Base-by-base conservation (phyloP, 2,797 vertebrate species). In the Steatocranus sp. region DNA sequence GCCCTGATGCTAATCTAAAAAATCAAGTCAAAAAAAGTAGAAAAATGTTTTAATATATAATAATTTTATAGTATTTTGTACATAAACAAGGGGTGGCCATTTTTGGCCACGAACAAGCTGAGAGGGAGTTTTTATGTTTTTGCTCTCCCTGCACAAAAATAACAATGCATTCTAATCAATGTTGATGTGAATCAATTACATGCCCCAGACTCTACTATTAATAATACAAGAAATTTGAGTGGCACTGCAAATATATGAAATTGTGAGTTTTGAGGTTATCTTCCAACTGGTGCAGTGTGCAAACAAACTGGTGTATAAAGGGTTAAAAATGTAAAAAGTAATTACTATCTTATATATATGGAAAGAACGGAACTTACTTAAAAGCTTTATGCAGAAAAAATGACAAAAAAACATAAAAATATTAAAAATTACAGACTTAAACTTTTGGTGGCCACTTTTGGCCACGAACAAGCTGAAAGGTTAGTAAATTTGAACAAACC, bases 231-330 rank as follows among this genome's bases (percentile, higher is more conserved):
- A 49, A 49, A 49, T 49, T 49, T 0, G 8, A 49, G 48, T 49
- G n/a, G 48, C 48, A 49, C n/a, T n/a, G 7, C 43, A 46, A 17
- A 0, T 46, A 46, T 46, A 46, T 46, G 17, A 8, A 46, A 46
- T 17, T 46, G 43, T 0, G 4, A 0, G 43, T 0, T 46, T 46
- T 48, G 1, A 48, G 17, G 48, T 49, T n/a, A 5, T 49, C 18
- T n/a, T 49, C 18, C 9, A 0, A 0, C 18, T 49, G 17, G 48
- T 0, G 8, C 48, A 49, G 48, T 49, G 48, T 18, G n/a, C 18
- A 49, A 49, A 49, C 48, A 49, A n/a, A 49, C 9, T 49, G 48
- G 48, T 49, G 9, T n/a, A n/a, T 49, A 49, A n/a, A 49, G 18
- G 18, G 18, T 5, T 49, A 49, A n/a, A 43, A 49, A 6, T 49